Conservation (phyloP, 2,113 vertebrate genomes). For the Megaceryle torquata region DNA sequence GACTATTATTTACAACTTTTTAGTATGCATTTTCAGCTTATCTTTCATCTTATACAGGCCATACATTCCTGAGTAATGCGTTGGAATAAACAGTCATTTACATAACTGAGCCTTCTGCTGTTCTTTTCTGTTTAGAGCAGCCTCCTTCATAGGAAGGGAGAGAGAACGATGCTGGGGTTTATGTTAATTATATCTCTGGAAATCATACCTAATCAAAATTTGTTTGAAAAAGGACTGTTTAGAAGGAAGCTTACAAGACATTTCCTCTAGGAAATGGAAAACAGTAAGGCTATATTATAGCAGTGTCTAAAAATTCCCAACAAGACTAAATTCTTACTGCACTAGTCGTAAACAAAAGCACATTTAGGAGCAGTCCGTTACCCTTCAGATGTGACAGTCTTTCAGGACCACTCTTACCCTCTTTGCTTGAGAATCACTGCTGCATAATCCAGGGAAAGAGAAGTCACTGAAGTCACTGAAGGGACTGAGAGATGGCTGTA, state of each 20-base stretch:
- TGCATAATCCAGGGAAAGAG: neutral
- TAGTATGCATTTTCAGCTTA: neutral
- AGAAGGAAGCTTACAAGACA: neutral
- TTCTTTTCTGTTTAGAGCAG: neutral
- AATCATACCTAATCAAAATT: neutral
- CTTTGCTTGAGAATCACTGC: neutral
- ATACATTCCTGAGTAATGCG: neutral
- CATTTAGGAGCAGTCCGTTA: neutral
- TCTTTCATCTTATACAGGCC: neutral
- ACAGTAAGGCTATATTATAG: neutral
- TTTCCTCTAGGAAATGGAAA: neutral
- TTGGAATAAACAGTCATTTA: neutral
- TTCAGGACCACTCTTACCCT: neutral
- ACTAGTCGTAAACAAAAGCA: neutral
- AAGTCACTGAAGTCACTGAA: neutral
- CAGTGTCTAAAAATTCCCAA: neutral
- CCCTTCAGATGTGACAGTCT: neutral
- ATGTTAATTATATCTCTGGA: neutral
- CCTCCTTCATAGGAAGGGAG: neutral
- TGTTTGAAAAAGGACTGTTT: neutral
- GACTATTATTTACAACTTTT: neutral
- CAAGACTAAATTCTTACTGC: neutral
- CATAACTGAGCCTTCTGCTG: neutral
- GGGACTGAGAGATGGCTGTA: neutral
- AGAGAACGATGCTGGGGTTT: neutral